These are phyloP conservation scores for Amphiura filiformis DNA, from an alignment of 35 echinoderm and acorn worm genomes.

Conservation along the genomic window DNA sequence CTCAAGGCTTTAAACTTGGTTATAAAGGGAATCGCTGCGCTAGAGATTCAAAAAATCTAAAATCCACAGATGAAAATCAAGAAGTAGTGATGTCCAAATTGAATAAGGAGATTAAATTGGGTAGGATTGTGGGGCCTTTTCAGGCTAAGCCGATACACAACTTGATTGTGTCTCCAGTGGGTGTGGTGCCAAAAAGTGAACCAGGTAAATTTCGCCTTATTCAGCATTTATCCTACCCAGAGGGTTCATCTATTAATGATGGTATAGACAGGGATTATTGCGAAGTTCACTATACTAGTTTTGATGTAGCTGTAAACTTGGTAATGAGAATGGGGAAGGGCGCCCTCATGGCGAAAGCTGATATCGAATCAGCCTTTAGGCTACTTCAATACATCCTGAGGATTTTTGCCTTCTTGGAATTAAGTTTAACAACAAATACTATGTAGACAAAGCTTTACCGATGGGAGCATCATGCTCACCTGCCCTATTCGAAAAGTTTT, in stretches of 20 bases:
- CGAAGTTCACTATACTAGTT: neutral
- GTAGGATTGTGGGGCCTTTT: conserved; percentile 12
- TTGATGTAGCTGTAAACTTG: neutral
- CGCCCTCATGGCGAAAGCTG: conserved; percentile 11
- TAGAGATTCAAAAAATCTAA: neutral
- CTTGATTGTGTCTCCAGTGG: conserved; percentile 12
- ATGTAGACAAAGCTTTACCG: neutral
- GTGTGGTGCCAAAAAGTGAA: neutral
- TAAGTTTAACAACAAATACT: neutral
- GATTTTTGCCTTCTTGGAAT: neutral
- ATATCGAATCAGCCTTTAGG: conserved; percentile 38
- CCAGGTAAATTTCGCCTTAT: neutral
- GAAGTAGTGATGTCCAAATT: neutral
- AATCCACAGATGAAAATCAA: neutral
- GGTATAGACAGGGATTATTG: neutral
- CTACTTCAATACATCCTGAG: neutral
- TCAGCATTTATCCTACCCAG: neutral
- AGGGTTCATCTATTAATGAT: neutral
- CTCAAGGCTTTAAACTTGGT: neutral
- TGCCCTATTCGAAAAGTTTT: neutral
- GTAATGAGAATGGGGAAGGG: neutral
- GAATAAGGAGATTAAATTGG: neutral
- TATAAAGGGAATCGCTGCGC: neutral
- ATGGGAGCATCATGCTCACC: neutral
- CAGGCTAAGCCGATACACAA: neutral